Evolutionary conservation across 2,888 invertebrate genomes (phyloP).

Genomic region (Zhuqinia jingwanae): DNA sequence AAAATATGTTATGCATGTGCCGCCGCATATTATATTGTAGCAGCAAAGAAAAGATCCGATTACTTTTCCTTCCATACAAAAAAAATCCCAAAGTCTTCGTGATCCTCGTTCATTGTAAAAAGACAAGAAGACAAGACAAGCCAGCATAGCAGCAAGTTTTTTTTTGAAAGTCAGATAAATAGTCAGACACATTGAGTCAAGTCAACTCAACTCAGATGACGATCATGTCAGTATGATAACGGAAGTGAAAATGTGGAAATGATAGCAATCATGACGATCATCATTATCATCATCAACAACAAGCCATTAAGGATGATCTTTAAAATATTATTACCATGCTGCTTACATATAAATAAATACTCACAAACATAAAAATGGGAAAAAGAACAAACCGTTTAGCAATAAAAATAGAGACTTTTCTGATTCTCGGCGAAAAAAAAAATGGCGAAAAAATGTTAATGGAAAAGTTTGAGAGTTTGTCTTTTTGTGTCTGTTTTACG

Average conservation of each 20-base stretch:
- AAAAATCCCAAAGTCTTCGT: background rate
- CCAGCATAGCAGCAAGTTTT: no score
- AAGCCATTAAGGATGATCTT: conserved; percentile 24
- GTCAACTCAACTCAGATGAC: background rate
- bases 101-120: background rate
- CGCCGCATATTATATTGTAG: no score
- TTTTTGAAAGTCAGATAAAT: background rate
- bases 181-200: background rate
- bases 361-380: conserved; percentile 5
- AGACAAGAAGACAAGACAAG: conserved; percentile 14
- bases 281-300: conserved; percentile 35
- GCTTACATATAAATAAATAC: conserved; percentile 17
- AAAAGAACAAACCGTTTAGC: conserved; percentile 25
- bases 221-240: background rate
- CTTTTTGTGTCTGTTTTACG: background rate
- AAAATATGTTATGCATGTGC: no score
- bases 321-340: background rate
- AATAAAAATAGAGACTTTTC: conserved; percentile 37
- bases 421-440: conserved; percentile 11
- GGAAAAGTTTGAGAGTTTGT: conserved; percentile 27
- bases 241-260: conserved; percentile 25
- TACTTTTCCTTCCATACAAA: background rate
- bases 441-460: conserved; percentile 61
- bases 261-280: background rate
- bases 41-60: conserved; percentile 11